Percentiles rank a stretch among this genome's conserved stretches.
These are phyloP conservation scores for Nezara viridula DNA, from an alignment of 2,888 invertebrate species.

Conservation along the genomic window DNA sequence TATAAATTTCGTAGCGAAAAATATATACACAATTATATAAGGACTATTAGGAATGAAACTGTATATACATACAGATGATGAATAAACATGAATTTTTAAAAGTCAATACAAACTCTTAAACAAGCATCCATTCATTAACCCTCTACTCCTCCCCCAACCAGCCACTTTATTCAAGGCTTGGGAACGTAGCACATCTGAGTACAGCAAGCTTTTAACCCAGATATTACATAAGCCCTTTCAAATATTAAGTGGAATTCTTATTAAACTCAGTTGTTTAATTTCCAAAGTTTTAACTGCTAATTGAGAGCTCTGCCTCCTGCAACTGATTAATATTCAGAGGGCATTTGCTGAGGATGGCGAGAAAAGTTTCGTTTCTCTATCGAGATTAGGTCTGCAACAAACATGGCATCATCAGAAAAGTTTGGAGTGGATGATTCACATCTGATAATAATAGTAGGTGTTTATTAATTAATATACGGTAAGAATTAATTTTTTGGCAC, in stretches of 20 bases:
- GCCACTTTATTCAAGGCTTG: not conserved
- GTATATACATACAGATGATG: not conserved
- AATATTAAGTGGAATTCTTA: constrained; percentile 50
- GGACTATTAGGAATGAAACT: no score
- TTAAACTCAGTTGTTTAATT: constrained; percentile 43
- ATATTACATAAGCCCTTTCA: constrained; percentile 17
- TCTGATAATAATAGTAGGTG: not conserved
- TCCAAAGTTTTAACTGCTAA: constrained; percentile 49
- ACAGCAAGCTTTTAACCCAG: constrained; percentile 37
- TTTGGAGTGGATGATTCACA: not conserved
- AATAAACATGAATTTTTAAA: not conserved
- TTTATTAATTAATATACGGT: not conserved
- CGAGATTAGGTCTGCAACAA: constrained; percentile 43
- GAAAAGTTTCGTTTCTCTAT: not conserved
- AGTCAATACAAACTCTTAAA: not conserved
- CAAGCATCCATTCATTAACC: not conserved
- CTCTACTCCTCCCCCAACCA: not conserved
- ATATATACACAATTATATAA: no score
- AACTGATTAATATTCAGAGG: constrained; percentile 36
- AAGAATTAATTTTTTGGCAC: no score
- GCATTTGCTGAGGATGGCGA: not conserved
- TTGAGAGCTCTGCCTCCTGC: constrained; percentile 36
- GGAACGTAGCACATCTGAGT: not conserved
- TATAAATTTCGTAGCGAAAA: no score
- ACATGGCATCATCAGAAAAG: constrained; percentile 11